These are phyloP conservation scores for Drosophila kanapiae DNA, from an alignment of 1,140 invertebrate species.

Conservation along the genomic window DNA sequence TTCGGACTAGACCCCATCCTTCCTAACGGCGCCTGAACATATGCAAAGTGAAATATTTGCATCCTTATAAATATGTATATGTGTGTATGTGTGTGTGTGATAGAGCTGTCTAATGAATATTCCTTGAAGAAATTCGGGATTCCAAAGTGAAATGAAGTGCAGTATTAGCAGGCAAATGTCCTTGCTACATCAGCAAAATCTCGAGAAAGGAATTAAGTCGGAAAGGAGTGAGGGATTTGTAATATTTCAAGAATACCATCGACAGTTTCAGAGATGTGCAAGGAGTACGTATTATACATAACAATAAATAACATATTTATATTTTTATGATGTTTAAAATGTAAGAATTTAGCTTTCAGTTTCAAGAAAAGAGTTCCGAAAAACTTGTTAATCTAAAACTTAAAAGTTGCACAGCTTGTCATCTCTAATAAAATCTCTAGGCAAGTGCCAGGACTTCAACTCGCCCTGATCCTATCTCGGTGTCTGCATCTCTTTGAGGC, in stretches of 20 bases:
- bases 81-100: conserved; percentile 9
- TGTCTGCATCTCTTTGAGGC: conserved; percentile 9
- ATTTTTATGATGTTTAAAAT: too few species aligned
- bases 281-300: too few species aligned
- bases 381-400: too few species aligned
- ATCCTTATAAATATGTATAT: conserved; percentile 84
- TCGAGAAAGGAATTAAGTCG: conserved; percentile 8
- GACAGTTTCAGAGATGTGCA: neutral
- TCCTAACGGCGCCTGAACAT: conserved; percentile 48
- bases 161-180: conserved; percentile 44
- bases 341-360: too few species aligned
- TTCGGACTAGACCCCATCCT: conserved; percentile 5
- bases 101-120: conserved; percentile 74
- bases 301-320: too few species aligned
- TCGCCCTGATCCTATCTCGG: neutral
- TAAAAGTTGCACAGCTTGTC: too few species aligned
- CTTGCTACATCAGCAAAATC: conserved; percentile 28
- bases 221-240: neutral
- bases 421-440: conserved; percentile 8
- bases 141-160: conserved; percentile 38
- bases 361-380: too few species aligned
- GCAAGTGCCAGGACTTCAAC: neutral
- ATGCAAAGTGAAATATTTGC: conserved; percentile 85
- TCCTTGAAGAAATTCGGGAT: conserved; percentile 67
- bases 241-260: conserved; percentile 1